A percentile compares a stretch with the other conserved stretches of the same genome.
phyloP scores from a whole-genome alignment of 2,113 vertebrate species.

The Cheirogaleus medius region DNA sequence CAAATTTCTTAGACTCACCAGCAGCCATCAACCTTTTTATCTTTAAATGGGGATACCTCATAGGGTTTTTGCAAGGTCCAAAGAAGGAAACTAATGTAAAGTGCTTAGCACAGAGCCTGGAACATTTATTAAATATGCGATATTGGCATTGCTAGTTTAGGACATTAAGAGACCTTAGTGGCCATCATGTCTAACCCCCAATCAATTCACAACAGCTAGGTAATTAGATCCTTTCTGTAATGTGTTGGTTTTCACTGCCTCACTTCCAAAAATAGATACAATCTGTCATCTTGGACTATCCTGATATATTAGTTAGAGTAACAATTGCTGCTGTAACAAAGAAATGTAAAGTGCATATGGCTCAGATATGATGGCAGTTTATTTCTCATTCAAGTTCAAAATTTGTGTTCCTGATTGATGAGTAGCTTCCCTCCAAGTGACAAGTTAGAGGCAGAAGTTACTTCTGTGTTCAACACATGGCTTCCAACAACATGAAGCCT shows the following conservation, averaged over 20 bases:
- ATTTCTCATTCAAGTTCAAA: conserved; percentile 24
- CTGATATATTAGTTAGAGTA: conserved; percentile 9
- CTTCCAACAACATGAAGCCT: not conserved
- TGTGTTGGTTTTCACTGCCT: not conserved
- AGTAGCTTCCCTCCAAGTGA: not conserved
- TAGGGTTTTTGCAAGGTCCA: not conserved
- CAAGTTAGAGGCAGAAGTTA: not conserved
- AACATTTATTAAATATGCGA: conserved; percentile 31
- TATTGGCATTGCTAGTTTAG: not conserved
- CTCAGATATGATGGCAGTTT: not conserved
- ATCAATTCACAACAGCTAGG: not conserved
- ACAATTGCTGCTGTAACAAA: not conserved
- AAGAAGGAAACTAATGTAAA: not conserved
- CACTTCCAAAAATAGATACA: not conserved
- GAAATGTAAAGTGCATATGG: not conserved
- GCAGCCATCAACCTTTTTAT: not conserved
- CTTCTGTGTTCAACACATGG: not conserved
- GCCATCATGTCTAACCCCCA: not conserved
- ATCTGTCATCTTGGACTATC: not conserved
- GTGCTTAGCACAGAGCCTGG: not conserved
- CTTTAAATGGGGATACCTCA: not conserved
- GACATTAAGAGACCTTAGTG: not conserved
- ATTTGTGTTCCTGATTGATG: not conserved
- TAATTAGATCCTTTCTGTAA: conserved; percentile 3
- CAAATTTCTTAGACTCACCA: not conserved